Conservation (phyloP, 2,797 vertebrate species). For the Leptodactylus fallax region DNA sequence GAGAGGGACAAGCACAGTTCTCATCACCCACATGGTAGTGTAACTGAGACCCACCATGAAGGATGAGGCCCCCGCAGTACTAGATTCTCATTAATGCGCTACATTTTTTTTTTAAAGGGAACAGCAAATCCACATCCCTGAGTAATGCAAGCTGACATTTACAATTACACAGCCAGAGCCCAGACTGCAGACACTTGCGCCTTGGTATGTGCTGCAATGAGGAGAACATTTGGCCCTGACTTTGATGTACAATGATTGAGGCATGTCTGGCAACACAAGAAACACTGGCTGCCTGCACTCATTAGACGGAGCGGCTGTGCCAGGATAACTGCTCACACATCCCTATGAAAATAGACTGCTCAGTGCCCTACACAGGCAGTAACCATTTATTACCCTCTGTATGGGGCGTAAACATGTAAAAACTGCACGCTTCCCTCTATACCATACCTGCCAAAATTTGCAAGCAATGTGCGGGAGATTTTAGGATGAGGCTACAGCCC, state of each 20-base stretch:
- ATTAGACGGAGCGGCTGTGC: neutral
- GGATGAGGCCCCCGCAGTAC: neutral
- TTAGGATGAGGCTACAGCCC: no score
- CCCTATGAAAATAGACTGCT: neutral
- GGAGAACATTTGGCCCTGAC: constrained; percentile 1
- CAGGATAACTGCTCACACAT: constrained; percentile 5
- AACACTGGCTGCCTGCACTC: neutral
- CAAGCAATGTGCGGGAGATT: no score
- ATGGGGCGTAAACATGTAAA: neutral
- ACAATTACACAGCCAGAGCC: neutral
- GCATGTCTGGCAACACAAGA: constrained; percentile 13
- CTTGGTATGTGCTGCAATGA: constrained; percentile 5
- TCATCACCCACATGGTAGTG: neutral
- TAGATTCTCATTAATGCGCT: neutral
- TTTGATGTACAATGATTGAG: constrained; percentile 41
- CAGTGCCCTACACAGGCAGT: neutral
- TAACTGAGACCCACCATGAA: neutral
- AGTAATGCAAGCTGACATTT: constrained; percentile 1
- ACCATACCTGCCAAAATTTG: neutral
- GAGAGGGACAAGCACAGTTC: neutral
- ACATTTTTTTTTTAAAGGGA: neutral
- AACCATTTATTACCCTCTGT: neutral
- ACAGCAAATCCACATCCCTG: neutral
- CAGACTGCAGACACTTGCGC: neutral
- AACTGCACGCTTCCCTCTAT: neutral